Base-by-base conservation (phyloP, 2,888 invertebrate genomes). In the Reticulitermes lucifugus region DNA sequence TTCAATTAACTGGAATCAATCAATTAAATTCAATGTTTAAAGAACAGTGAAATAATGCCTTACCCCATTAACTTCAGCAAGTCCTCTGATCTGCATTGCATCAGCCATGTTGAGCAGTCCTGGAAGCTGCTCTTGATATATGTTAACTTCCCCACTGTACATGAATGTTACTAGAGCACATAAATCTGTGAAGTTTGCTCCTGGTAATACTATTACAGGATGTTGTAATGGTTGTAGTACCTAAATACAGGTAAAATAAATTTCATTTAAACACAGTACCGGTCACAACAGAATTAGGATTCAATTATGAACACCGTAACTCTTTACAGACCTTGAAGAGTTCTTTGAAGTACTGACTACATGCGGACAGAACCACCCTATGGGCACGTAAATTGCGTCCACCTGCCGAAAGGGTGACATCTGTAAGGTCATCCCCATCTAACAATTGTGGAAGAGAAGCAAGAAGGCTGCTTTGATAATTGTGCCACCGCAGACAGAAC, bases 331-430 rank as follows among this genome's bases (percentile, higher is more conserved):
- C 96, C 94, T 95, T 95, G 92, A 97, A 97, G 87, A 97, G 92
- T 89, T 97, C 96, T 89, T 96, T 95, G 91, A 98, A 98, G 92
- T 98, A 98, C 88, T 95, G 95, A 91, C 97, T 97, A 91, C 98
- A 97, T 87, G 97, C 96, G 46, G 97, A 97, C 85, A 98, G 92
- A 83, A 98, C 96, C 83, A 98, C 94, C 89, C 95, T 94, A 91
- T 98, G 98, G 1, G 97, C 98, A 89, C 95, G 95, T 88, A 98
- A 92, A n/a, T 95, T 95, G 86, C 96, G 94, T 41, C 96, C 96
- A 88, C 95, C 96, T 9, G 97, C 97, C 87, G 96, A 96, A 79
- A 98, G 92, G 21, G 97, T 97, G 81, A 97, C 96, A 91, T 97
- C 97, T 84, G 97, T 96, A 89, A 97, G 92, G 90, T 96, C 94